Percentiles rank a stretch among this genome's conserved stretches.
Evolutionary conservation across 2,888 invertebrate genomes (phyloP).

Genomic region (Stenodema calcarata): DNA sequence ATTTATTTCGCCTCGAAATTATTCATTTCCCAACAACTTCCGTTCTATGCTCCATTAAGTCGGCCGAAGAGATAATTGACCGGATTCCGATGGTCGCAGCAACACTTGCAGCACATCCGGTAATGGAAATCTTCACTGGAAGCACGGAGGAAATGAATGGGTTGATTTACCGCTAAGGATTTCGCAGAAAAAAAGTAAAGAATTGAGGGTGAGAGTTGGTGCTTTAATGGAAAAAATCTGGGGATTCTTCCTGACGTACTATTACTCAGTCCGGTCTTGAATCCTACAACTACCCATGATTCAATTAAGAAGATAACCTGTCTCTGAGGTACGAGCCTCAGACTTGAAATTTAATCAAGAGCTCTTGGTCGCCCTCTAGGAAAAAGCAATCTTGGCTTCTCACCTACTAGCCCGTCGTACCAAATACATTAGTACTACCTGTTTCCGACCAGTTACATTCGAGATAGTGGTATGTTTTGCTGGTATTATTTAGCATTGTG

Average conservation of each 20-base stretch:
- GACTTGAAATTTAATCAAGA: not conserved
- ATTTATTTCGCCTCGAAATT: not conserved
- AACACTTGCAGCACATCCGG: not conserved
- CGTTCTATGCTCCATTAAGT: not conserved
- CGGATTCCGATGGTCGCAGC: not conserved
- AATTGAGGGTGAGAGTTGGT: not conserved
- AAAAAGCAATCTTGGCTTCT: not conserved
- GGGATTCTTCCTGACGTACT: not conserved
- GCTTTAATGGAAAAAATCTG: constrained; percentile 2
- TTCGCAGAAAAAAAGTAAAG: not conserved
- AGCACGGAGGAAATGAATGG: not conserved
- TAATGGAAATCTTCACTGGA: not conserved
- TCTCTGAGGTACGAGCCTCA: not conserved
- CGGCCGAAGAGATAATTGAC: not conserved
- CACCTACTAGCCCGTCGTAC: not conserved
- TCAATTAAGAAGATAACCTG: constrained; percentile 2
- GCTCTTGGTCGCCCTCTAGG: not conserved
- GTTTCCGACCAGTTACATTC: not conserved
- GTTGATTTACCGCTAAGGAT: not conserved
- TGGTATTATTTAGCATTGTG: too few species aligned
- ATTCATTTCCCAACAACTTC: not conserved
- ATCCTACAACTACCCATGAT: not conserved
- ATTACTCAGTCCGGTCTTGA: constrained; percentile 2
- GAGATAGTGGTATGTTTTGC: too few species aligned
- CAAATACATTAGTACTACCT: not conserved